A percentile compares a stretch with the other conserved stretches of the same genome.
Conservation (phyloP, 2,888 invertebrate genomes). For the Calliphora vomitoria region DNA sequence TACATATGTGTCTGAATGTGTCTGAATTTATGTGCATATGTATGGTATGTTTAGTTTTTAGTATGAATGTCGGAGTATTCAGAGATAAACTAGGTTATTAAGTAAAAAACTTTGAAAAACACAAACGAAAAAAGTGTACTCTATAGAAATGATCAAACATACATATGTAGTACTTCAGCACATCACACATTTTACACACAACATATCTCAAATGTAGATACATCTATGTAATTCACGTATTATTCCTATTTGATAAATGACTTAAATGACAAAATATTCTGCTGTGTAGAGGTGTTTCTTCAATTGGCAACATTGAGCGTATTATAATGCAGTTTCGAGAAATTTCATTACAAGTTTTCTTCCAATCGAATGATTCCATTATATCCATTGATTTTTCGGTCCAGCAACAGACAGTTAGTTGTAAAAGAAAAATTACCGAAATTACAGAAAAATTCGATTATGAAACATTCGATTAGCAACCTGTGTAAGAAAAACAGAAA, state of each 20-base stretch:
- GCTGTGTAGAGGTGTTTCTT: too few relatives aligned
- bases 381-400: too few relatives aligned
- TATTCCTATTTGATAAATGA: neutral
- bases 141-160: conserved; percentile 5
- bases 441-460: too few relatives aligned
- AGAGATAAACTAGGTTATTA: conserved; percentile 56
- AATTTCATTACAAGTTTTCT: too few relatives aligned
- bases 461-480: too few relatives aligned
- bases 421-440: too few relatives aligned
- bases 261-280: neutral
- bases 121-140: conserved; percentile 6
- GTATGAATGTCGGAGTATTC: neutral
- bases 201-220: neutral
- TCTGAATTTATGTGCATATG: neutral
- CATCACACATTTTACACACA: neutral
- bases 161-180: neutral
- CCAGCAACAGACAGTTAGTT: too few relatives aligned
- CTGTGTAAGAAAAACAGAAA: too few relatives aligned
- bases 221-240: neutral
- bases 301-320: too few relatives aligned
- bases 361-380: too few relatives aligned
- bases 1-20: conserved; percentile 10
- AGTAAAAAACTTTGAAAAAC: conserved; percentile 28
- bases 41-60: neutral
- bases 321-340: too few relatives aligned